phyloP scores from a whole-genome alignment of 2,797 vertebrate genomes.

The Cryptoprocta ferox region DNA sequence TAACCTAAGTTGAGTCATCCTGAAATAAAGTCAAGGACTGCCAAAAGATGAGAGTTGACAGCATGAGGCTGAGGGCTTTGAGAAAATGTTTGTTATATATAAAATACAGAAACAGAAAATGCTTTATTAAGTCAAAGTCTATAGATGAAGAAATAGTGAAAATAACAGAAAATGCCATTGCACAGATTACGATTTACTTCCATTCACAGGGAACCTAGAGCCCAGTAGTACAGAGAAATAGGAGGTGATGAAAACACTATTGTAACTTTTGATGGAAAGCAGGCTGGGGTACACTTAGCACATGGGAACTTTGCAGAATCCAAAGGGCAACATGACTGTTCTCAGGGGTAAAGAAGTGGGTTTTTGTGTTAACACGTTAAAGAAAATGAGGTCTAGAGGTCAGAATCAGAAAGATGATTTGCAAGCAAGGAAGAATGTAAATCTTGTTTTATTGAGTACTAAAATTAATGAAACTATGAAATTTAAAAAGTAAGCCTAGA shows the following conservation, averaged over 20 bases:
- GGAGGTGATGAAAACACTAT: background rate
- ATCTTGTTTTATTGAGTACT: background rate
- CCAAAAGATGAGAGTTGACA: background rate
- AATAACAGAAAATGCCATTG: background rate
- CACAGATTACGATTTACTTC: background rate
- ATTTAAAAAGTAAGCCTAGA: background rate
- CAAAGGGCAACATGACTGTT: background rate
- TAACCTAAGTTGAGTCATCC: background rate
- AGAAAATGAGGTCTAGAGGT: conserved; percentile 38
- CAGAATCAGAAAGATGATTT: conserved; percentile 20
- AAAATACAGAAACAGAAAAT: background rate
- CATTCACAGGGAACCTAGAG: background rate
- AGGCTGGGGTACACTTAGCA: background rate
- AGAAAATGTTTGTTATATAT: background rate
- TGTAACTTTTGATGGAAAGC: conserved; percentile 27
- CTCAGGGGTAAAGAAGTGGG: background rate
- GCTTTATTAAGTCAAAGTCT: background rate
- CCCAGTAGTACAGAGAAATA: background rate
- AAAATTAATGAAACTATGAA: background rate
- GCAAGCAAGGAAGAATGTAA: background rate
- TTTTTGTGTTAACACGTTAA: conserved; percentile 1
- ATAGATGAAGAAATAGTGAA: background rate
- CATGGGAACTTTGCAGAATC: background rate
- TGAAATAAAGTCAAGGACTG: background rate
- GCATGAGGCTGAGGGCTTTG: background rate